Conservation (phyloP, 2,797 vertebrate species). For the Sylvia borin region DNA sequence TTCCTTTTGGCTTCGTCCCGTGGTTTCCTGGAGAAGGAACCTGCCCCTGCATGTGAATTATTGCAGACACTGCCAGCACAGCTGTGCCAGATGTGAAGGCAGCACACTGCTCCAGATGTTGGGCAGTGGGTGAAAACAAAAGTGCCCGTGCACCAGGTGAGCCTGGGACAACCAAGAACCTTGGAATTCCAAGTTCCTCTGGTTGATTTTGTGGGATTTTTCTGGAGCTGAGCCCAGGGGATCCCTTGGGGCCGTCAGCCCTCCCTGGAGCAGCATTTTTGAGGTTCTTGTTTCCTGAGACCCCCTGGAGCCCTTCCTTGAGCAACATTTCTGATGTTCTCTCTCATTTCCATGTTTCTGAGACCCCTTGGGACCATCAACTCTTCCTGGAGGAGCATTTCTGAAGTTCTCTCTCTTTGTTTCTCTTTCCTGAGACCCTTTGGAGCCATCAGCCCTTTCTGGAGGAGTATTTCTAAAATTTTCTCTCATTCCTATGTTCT, state of each 20-base stretch:
- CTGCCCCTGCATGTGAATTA: accelerated
- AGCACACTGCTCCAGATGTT: accelerated
- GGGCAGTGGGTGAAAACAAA: background rate
- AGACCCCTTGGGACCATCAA: accelerated
- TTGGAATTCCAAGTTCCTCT: background rate
- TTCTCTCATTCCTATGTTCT: background rate
- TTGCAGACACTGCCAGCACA: background rate
- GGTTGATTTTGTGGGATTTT: background rate
- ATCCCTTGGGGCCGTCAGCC: background rate
- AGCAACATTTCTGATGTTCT: too few species aligned
- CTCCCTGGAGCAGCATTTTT: background rate
- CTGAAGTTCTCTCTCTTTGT: background rate
- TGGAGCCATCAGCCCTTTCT: background rate
- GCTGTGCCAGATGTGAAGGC: background rate
- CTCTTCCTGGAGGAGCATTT: background rate
- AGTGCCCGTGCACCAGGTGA: accelerated
- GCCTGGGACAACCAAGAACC: background rate
- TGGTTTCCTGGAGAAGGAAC: background rate
- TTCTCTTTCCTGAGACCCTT: too few species aligned
- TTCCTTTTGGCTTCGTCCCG: background rate
- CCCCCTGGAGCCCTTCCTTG: too few species aligned
- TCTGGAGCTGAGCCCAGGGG: background rate
- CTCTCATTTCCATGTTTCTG: too few species aligned
- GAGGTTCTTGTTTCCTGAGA: background rate
- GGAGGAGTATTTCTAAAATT: background rate